These are phyloP conservation scores for Hyposoter didymator DNA, from an alignment of 2,888 invertebrate species.

Conservation along the genomic window DNA sequence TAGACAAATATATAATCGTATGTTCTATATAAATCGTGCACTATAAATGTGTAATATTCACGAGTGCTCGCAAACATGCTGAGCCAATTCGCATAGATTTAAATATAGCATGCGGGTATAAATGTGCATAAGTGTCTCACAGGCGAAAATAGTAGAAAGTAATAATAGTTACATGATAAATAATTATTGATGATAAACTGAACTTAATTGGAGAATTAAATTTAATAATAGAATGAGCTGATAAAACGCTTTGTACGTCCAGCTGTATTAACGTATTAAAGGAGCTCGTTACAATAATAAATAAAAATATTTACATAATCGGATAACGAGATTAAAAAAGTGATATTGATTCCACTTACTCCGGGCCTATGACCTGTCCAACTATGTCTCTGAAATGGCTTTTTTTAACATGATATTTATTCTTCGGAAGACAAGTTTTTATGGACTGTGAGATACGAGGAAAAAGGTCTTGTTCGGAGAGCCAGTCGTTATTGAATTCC, in stretches of 20 bases:
- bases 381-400: not conserved
- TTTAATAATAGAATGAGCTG: not conserved
- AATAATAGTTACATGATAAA: not conserved
- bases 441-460: not conserved
- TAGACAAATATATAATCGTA: conserved; percentile 15
- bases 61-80: conserved; percentile 23
- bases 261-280: not conserved
- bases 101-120: not conserved
- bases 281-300: not conserved
- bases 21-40: conserved; percentile 6
- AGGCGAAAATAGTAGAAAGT: not conserved
- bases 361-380: not conserved
- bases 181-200: not conserved
- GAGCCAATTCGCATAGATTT: conserved; percentile 37
- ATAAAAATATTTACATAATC: conserved; percentile 26
- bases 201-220: not conserved
- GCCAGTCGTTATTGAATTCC: not conserved
- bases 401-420: not conserved
- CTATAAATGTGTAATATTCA: conserved; percentile 28
- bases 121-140: not conserved
- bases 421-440: not conserved
- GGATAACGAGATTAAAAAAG: conserved; percentile 32
- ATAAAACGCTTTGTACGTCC: conserved; percentile 15
- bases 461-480: not conserved
- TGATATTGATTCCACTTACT: conserved; percentile 11